Evolutionary conservation across 1,140 invertebrate genomes (phyloP).

Genomic region (Yoshiicerus persimilis): DNA sequence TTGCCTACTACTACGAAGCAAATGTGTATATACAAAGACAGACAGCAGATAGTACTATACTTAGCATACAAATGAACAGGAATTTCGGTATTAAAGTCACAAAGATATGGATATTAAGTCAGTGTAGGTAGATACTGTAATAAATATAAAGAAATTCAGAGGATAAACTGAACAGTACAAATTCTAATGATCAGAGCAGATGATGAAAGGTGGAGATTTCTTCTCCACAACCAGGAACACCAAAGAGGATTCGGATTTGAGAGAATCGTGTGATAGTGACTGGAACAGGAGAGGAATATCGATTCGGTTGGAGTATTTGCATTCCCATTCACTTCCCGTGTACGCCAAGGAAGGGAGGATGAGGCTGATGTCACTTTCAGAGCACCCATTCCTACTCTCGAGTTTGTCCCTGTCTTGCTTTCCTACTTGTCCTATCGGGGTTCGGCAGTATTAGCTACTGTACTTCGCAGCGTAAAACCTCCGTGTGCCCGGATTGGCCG

Average conservation of each 20-base stretch:
- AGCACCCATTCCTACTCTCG: background rate
- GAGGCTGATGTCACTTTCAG: conserved; percentile 1
- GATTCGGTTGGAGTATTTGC: background rate
- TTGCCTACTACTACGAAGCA: background rate
- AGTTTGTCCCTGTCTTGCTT: background rate
- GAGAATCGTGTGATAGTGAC: conserved; percentile 6
- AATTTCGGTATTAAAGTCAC: background rate
- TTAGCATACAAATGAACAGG: background rate
- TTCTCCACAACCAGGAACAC: background rate
- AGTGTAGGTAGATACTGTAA: background rate
- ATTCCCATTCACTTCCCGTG: background rate
- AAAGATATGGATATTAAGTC: background rate
- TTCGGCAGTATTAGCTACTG: background rate
- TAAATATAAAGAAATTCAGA: background rate
- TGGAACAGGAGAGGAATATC: background rate
- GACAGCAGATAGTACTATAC: background rate
- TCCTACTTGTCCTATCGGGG: background rate
- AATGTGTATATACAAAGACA: background rate
- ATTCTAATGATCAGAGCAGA: background rate
- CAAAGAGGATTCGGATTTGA: conserved; percentile 4
- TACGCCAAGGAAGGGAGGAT: background rate
- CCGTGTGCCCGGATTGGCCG: background rate
- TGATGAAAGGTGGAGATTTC: background rate
- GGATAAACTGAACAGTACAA: background rate
- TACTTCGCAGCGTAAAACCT: background rate